Evolutionary conservation across 2,888 invertebrate genomes (phyloP).

Genomic region (Norana najaformis): DNA sequence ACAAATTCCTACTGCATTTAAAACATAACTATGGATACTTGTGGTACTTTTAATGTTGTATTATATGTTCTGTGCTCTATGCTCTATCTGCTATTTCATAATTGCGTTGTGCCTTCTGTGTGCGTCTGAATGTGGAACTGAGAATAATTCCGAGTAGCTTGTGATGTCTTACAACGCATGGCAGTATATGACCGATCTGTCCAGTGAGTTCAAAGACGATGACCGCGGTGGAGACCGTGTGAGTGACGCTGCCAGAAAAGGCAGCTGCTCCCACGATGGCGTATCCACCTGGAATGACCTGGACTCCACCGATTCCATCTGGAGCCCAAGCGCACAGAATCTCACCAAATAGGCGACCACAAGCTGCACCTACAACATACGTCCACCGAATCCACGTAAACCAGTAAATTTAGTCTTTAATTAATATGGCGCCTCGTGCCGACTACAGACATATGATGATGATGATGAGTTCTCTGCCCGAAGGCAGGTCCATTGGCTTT

Average conservation of each 20-base stretch:
- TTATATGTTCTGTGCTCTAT: neutral
- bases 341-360: constrained; percentile 90
- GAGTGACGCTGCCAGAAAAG: constrained; percentile 93
- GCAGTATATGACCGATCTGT: constrained; percentile 93
- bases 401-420: neutral
- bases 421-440: neutral
- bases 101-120: neutral
- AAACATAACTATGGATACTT: neutral
- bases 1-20: neutral
- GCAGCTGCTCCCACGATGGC: constrained; percentile 73
- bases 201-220: constrained; percentile 98
- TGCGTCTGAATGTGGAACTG: neutral
- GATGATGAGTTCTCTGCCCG: no score
- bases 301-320: constrained; percentile 80
- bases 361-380: constrained; percentile 71
- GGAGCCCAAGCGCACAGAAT: constrained; percentile 92
- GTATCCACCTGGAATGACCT: constrained; percentile 88
- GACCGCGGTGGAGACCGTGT: constrained; percentile 95
- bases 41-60: neutral
- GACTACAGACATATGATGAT: neutral
- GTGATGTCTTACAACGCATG: constrained; percentile 56
- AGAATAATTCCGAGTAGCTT: neutral
- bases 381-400: neutral
- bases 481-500: no score
- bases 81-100: neutral